phyloP scores from a whole-genome alignment of 1,140 invertebrate species.

The Drosophila simulans region DNA sequence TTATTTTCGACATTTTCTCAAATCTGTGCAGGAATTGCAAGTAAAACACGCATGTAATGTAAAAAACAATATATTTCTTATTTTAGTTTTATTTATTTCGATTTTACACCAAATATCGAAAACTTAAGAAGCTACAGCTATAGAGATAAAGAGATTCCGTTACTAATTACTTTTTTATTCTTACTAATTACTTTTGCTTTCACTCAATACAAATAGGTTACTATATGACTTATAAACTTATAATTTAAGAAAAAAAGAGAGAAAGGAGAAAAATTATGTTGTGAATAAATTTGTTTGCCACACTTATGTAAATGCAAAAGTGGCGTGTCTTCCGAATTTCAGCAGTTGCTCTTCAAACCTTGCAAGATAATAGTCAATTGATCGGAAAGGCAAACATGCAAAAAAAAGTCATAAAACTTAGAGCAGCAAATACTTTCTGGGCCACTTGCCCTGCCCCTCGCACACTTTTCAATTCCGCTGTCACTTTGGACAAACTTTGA shows the following conservation, averaged over 20 bases:
- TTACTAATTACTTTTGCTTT: no score
- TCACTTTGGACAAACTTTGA: conserved; percentile 11
- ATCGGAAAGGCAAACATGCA: conserved; percentile 3
- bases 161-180: no score
- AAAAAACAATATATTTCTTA: no score
- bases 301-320: neutral
- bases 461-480: conserved; percentile 6
- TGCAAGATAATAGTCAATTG: neutral
- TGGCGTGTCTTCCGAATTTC: neutral
- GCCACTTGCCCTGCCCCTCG: conserved; percentile 7
- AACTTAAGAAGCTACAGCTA: no score
- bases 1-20: neutral
- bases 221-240: no score
- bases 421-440: conserved; percentile 5
- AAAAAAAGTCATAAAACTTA: conserved; percentile 6
- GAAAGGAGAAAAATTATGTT: no score
- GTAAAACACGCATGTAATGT: neutral
- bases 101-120: no score
- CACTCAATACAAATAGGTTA: no score
- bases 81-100: no score
- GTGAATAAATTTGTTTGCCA: no score
- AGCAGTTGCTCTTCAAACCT: neutral
- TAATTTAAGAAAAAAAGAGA: neutral
- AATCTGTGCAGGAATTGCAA: neutral
- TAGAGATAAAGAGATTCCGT: no score